phyloP scores from a whole-genome alignment of 2,888 invertebrate genomes.

The Ellobium chinense region DNA sequence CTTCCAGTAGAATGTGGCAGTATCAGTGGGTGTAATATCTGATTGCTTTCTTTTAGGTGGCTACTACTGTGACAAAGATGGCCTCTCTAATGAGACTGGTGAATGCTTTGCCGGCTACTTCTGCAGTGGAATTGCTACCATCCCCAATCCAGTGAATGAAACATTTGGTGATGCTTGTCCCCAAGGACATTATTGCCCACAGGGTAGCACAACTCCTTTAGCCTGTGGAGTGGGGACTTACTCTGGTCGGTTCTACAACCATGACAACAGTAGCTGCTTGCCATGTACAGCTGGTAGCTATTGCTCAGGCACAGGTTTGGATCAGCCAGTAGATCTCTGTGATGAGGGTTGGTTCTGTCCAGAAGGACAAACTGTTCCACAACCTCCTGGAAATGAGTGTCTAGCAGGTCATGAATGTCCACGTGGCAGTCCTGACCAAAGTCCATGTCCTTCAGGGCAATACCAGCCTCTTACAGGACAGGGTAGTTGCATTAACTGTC shows the following conservation, averaged over 20 bases:
- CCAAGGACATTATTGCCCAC: conserved; percentile 75
- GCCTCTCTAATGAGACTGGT: conserved; percentile 65
- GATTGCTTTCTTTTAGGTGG: conserved; percentile 57
- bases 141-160: conserved; percentile 74
- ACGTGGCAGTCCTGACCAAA: conserved; percentile 67
- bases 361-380: conserved; percentile 68
- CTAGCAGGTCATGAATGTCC: conserved; percentile 75
- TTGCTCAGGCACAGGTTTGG: conserved; percentile 70
- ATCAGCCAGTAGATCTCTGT: conserved; percentile 70
- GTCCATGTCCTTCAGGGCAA: conserved; percentile 71
- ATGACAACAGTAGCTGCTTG: conserved; percentile 71
- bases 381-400: conserved; percentile 73
- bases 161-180: conserved; percentile 76
- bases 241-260: conserved; percentile 66
- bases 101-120: conserved; percentile 73
- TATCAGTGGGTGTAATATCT: no score
- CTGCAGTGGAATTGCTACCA: conserved; percentile 69
- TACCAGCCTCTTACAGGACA: conserved; percentile 71
- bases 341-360: conserved; percentile 74
- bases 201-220: conserved; percentile 64
- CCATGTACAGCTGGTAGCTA: conserved; percentile 75
- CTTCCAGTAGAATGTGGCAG: no score
- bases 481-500: conserved; percentile 69
- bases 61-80: conserved; percentile 70
- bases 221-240: conserved; percentile 73